Conservation (phyloP, 2,888 invertebrate species). For the Aricia artaxerxes region DNA sequence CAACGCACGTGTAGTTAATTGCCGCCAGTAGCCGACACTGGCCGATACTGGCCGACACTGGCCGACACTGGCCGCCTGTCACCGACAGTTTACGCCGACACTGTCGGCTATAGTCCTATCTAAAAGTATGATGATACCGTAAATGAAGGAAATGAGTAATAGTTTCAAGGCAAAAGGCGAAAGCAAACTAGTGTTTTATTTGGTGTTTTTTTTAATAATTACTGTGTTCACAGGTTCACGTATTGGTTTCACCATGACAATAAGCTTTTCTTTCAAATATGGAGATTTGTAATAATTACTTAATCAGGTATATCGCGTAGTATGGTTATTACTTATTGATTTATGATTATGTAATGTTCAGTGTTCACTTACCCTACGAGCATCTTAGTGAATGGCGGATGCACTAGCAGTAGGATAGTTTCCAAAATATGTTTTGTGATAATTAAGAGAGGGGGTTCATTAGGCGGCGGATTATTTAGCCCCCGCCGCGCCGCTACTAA, state of each 20-base stretch:
- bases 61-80: not conserved
- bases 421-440: not conserved
- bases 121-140: not conserved
- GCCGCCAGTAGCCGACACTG: not conserved
- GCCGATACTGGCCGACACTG: not conserved
- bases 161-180: no score
- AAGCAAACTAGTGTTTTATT: no score
- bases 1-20: not conserved
- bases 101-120: not conserved
- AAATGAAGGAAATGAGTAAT: not conserved
- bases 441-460: not conserved
- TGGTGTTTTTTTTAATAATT: no score
- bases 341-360: not conserved
- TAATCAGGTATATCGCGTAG: not conserved
- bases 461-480: not conserved
- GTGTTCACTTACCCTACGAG: not conserved
- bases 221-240: no score
- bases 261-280: no score
- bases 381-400: not conserved
- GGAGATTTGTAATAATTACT: no score
- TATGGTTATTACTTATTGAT: not conserved
- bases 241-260: no score
- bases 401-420: not conserved
- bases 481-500: not conserved
- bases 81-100: not conserved